Evolutionary conservation across 2,888 invertebrate genomes (phyloP).

Genomic region (Sminthurinus aureus): DNA sequence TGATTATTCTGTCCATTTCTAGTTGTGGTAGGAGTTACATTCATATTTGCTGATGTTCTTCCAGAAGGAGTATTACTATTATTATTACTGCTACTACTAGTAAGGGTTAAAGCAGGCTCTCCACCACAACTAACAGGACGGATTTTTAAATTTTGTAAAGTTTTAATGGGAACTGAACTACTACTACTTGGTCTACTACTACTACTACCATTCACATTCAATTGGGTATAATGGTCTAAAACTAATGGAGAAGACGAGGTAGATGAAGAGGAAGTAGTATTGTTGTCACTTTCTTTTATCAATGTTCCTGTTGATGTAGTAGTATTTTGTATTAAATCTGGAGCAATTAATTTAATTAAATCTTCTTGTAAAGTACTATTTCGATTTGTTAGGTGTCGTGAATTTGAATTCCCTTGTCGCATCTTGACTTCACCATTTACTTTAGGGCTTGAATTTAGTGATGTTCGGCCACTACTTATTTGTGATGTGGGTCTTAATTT

Average conservation of each 20-base stretch:
- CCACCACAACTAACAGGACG: constrained; percentile 44
- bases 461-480: constrained; percentile 17
- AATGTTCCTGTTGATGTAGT: no score
- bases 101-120: constrained; percentile 27
- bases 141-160: constrained; percentile 33
- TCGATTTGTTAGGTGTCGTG: constrained; percentile 60
- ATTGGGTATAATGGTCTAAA: neutral
- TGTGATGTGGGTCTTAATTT: constrained; percentile 25
- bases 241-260: neutral
- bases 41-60: neutral
- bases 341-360: constrained; percentile 84
- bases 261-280: constrained; percentile 17
- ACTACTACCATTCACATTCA: neutral
- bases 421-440: constrained; percentile 66
- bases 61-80: neutral
- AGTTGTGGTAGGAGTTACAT: neutral
- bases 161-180: constrained; percentile 44
- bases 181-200: constrained; percentile 42
- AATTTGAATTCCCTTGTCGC: constrained; percentile 63
- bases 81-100: neutral
- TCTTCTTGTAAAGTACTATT: constrained; percentile 82
- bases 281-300: constrained; percentile 13
- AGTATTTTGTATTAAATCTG: constrained; percentile 68
- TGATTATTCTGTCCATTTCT: constrained; percentile 18
- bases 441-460: constrained; percentile 20